Base-by-base conservation (phyloP, 2,888 invertebrate genomes). In the Linnaemya tessellans region DNA sequence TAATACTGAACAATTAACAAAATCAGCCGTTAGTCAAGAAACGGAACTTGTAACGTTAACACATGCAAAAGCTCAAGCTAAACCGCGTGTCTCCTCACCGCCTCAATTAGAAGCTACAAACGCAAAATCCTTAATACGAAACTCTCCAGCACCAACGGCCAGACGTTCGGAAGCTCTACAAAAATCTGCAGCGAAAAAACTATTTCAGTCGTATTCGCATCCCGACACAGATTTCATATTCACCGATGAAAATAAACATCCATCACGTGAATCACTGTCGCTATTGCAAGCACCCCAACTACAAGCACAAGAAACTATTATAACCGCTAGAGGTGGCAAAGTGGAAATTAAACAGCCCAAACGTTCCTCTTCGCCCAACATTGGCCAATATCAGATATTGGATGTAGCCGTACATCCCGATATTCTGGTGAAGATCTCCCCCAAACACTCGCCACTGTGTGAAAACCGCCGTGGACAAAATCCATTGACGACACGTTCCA, bases 371-470 rank as follows among this genome's bases (percentile, higher is more conserved):
- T 89, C 89, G 1, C 90, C 91, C 9, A 90, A 91, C 65, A 89
- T 91, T 9, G 89, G 90, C 0, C 89, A 89, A 25, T 90, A 88
- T 80, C 88, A 89, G 5, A 84, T 89, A 1, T 54, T 90, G 51
- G 90, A 90, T 84, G 89, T 91, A 0, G 90, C 90, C 2, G 89
- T 91, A 5, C 91, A 91, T 89, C 91, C 91, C 0, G 91, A 91
- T 80, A 88, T 91, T 68, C 65, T 90, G 15, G 88, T 91, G 38
- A 90, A 90, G 88, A 88, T 91, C 22, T 89, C 90, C 1, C 87
- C 89, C 1, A 88, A 88, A 22, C 89, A 89, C 70, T 88, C 89
- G 10, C 88, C 89, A 10, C 20, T 85, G 7, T 13, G 46, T 58
- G 49, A 88, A 86, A 82, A 78, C 62, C 15, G 62, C 11, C 77